Base-by-base conservation (phyloP, 2,113 vertebrate species). In the Psettodes erumei region DNA sequence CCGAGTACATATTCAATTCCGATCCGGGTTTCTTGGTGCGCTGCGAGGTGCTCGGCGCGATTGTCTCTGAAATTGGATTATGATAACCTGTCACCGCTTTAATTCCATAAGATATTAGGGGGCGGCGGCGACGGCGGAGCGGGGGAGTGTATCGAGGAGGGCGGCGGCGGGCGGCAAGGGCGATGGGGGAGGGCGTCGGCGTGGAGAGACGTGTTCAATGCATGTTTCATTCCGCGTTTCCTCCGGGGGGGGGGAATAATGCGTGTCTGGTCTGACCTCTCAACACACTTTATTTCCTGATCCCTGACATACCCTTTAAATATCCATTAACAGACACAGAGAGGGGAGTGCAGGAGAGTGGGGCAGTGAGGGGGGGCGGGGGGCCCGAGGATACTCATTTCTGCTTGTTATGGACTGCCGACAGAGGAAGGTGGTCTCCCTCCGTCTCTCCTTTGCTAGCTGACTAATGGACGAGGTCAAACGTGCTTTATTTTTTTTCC, bases 51-150 rank as follows among this genome's bases (percentile, higher is more conserved):
- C 84, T 86, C 77, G 65, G 79, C 70, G 62, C 86, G 87, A 94
- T 93, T 94, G 92, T 93, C 91, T 94, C 90, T 85, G 93, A 94
- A 94, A 95, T 95, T 94, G 93, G 92, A 95, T 94, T 94, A 94
- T 92, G 93, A 94, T 94, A 94, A 95, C 94, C 93, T 94, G 92
- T 93, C 93, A 91, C 82, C 71, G 67, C 91, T 94, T 91, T 93
- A 93, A 94, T 94, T 93, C 93, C 90, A 83, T 92, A 91, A 88
- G 90, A 92, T 93, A 93, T 94, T 91, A 91, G 83, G 79, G 74
- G 82, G 75, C 68, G 90, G 71, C 45, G 86, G 77, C 61, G 89
- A 66, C 18, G 82, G 71, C 13, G 75, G 71, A 65, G 86, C 42
- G 32, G 72, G 23, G 72, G 78, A 82, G 74, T 21, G 53, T 74